phyloP scores from a whole-genome alignment of 2,113 vertebrate species.

The Prolemur simus region DNA sequence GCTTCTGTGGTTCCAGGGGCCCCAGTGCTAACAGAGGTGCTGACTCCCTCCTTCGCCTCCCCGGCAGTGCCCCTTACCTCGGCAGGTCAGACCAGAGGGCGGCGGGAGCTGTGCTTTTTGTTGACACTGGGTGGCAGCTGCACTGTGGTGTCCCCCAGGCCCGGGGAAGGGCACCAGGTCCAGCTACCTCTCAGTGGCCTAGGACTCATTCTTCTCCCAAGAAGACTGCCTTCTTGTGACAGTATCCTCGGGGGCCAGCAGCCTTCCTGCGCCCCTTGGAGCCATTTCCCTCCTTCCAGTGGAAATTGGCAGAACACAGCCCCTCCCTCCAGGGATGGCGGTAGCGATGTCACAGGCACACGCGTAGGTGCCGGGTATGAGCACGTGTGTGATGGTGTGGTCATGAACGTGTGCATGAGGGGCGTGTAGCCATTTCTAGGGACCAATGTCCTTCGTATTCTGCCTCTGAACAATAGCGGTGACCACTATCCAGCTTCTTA shows the following conservation, averaged over 20 bases:
- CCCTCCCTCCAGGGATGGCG: not conserved
- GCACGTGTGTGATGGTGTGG: not conserved
- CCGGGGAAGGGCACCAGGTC: not conserved
- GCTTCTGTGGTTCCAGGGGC: not conserved
- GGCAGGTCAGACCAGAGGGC: not conserved
- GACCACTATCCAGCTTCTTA: not conserved
- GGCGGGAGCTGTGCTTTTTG: not conserved
- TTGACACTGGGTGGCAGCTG: not conserved
- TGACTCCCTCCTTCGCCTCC: not conserved
- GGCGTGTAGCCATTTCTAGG: not conserved
- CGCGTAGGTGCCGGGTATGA: not conserved
- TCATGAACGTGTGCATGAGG: not conserved
- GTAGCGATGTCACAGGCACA: not conserved
- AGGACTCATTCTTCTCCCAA: not conserved
- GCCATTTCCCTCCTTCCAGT: not conserved
- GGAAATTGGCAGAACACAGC: not conserved
- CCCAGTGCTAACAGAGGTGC: slow-evolving; percentile 33
- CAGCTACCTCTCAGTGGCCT: not conserved
- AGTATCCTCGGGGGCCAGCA: not conserved
- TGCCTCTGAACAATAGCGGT: not conserved
- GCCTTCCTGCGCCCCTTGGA: not conserved
- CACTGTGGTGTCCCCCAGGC: not conserved
- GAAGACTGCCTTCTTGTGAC: slow-evolving; percentile 22
- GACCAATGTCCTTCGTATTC: not conserved
- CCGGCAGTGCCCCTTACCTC: slow-evolving; percentile 20